Evolutionary conservation across 1,140 invertebrate genomes (phyloP).

Genomic region (Danaus melanippus): DNA sequence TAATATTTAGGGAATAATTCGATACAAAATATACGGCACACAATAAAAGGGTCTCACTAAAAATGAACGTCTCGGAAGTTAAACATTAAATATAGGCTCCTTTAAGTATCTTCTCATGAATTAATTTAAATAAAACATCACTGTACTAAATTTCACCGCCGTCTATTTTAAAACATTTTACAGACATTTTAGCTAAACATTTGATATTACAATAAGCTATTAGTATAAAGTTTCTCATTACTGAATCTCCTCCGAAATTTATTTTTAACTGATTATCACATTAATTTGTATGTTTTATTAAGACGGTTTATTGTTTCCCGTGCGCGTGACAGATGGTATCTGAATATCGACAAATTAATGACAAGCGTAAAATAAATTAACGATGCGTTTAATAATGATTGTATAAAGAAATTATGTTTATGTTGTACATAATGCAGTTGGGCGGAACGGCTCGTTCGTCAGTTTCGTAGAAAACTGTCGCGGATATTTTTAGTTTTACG

Average conservation of each 20-base stretch:
- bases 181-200: too few species aligned
- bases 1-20: too few species aligned
- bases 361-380: conserved; percentile 5
- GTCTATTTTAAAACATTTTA: too few species aligned
- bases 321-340: conserved; percentile 56
- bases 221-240: too few species aligned
- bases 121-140: conserved; percentile 3
- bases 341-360: conserved; percentile 23
- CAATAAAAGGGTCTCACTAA: conserved; percentile 44
- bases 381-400: too few species aligned
- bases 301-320: conserved; percentile 50
- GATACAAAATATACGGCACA: conserved; percentile 1
- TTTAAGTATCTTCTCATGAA: conserved; percentile 43
- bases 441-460: too few species aligned
- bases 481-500: conserved; percentile 63
- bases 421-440: too few species aligned
- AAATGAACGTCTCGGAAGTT: conserved; percentile 58
- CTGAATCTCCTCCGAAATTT: neutral
- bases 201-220: too few species aligned
- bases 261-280: conserved; percentile 16
- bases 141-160: too few species aligned
- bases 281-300: conserved; percentile 19
- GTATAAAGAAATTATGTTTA: too few species aligned
- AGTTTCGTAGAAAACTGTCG: conserved; percentile 22
- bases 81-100: conserved; percentile 45